A percentile compares a stretch with the other conserved stretches of the same genome.
Conservation (phyloP, 2,113 vertebrate species). For the Odocoileus virginianus region DNA sequence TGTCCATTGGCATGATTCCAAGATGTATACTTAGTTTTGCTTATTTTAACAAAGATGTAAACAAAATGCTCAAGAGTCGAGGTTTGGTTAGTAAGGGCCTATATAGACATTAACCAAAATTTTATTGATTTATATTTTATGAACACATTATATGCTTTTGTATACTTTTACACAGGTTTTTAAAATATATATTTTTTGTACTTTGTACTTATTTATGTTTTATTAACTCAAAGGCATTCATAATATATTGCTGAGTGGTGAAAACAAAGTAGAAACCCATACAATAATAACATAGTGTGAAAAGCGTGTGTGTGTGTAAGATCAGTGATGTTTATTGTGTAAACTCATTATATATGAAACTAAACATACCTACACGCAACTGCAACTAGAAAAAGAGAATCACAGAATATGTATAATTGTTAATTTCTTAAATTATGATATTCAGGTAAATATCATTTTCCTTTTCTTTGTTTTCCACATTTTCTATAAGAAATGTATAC, state of each 20-base stretch:
- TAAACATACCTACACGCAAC: neutral
- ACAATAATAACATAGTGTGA: neutral
- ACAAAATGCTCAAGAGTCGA: neutral
- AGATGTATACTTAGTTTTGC: neutral
- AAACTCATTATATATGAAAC: neutral
- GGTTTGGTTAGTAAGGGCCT: neutral
- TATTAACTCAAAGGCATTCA: neutral
- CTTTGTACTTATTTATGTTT: neutral
- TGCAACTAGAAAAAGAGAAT: neutral
- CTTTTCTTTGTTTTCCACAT: neutral
- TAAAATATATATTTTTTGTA: neutral
- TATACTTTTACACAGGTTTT: neutral
- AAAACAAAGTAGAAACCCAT: neutral
- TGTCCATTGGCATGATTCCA: neutral
- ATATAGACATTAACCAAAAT: neutral
- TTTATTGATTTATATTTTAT: neutral
- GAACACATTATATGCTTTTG: neutral
- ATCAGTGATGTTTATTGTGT: neutral
- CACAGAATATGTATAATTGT: neutral
- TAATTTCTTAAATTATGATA: neutral
- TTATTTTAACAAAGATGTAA: neutral
- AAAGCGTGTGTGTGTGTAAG: neutral
- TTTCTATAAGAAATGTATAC: neutral
- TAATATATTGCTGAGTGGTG: neutral
- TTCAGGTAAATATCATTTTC: neutral